Evolutionary conservation across 2,888 invertebrate species (phyloP).

Genomic region (Anodontia alba): DNA sequence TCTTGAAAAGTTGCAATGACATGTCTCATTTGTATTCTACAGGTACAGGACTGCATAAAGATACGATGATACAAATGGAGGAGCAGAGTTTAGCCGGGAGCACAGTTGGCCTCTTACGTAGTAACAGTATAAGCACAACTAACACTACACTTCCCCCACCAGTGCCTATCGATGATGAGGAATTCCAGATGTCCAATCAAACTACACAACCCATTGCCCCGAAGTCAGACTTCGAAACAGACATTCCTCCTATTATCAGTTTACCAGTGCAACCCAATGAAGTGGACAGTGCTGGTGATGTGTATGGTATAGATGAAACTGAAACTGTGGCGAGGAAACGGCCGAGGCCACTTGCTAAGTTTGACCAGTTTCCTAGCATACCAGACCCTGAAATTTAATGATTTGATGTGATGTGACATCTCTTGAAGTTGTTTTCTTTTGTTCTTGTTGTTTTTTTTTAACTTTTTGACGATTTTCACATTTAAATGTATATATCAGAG

Average conservation of each 20-base stretch:
- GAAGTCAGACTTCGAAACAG: constrained; percentile 6
- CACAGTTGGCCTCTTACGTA: constrained; percentile 70
- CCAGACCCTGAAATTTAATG: constrained; percentile 48
- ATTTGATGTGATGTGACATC: not conserved
- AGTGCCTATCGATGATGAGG: constrained; percentile 28
- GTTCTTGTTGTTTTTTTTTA: not conserved
- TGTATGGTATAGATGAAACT: not conserved
- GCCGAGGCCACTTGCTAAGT: constrained; percentile 44
- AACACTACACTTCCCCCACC: not conserved
- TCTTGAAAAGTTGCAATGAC: no score
- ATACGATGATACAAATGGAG: constrained; percentile 51
- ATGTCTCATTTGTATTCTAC: no score
- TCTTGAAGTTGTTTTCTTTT: not conserved
- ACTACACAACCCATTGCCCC: constrained; percentile 12
- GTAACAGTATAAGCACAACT: constrained; percentile 34
- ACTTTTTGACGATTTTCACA: no score
- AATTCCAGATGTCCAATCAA: constrained; percentile 31
- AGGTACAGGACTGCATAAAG: no score
- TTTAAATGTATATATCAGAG: no score
- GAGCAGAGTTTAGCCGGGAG: constrained; percentile 76
- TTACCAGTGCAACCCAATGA: constrained; percentile 40
- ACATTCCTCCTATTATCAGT: constrained; percentile 54
- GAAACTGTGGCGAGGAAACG: constrained; percentile 10
- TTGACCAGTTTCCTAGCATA: constrained; percentile 38
- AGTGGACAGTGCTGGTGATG: not conserved